Base-by-base conservation (phyloP, 2,113 vertebrate species). In the Atrichornis clamosus region DNA sequence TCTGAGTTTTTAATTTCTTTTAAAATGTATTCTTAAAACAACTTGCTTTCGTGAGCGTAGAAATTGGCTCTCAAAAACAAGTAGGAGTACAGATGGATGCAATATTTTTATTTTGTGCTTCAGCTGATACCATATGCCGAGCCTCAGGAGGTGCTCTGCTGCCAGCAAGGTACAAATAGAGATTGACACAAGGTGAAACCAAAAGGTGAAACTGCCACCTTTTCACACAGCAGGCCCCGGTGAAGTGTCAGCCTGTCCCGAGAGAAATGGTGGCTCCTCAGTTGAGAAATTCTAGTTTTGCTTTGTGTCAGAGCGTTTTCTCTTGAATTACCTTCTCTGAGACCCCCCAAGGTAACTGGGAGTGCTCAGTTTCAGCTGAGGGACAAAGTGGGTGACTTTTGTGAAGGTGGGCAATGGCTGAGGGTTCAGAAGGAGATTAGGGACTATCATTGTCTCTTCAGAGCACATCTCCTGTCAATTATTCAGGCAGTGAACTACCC, bases 101-200 rank as follows among this genome's bases (percentile, higher is more conserved):
- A 96, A 79, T 91, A 69, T 94, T 88, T 95, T 95, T 95, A 60
- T 87, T 87, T 89, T 78, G 81, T 95, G 62, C 58, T 82, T 90
- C 93, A 76, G 74, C 52, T 70, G 69, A 49, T 46, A 69, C 93
- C 95, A 96, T 95, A 96, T 97, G 95, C 91, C 91, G 84, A 81
- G 41, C 94, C 94, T 87, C 50, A 86, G 95, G 95, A 96, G 86
- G 62, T 24, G 10, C 44, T 94, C 20, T 4, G 12, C 60, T 95
- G 93, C 93, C 93, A 97, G 24, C 44, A n/a, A 93, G 69, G 65
- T 75, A 95, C 84, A 94, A 84, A 82, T 62, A 92, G 73, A 92
- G 81, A 79, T 75, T 74, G 95, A 37, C 84, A 87, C 73, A 82
- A 95, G 89, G 91, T 96, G 94, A 90, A 94, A 69, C 33, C 1